Evolutionary conservation across 2,888 invertebrate genomes (phyloP).

Genomic region (Xylota sylvarum): DNA sequence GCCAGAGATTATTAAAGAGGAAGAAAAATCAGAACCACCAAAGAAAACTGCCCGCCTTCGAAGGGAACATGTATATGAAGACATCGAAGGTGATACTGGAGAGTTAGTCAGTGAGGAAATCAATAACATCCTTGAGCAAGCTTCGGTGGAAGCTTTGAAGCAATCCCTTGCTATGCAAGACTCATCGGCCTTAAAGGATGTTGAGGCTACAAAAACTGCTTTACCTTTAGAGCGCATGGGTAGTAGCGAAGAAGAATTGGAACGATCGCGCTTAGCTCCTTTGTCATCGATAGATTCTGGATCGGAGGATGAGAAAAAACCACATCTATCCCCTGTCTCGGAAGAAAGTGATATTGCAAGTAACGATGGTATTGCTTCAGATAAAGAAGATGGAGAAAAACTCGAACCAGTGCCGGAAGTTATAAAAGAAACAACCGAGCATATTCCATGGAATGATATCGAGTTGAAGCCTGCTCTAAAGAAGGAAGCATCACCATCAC

Average conservation of each 20-base stretch:
- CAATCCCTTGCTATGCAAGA: constrained; percentile 83
- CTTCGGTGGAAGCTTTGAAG: constrained; percentile 82
- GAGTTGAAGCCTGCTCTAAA: constrained; percentile 83
- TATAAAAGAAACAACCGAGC: constrained; percentile 33
- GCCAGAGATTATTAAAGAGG: constrained; percentile 82
- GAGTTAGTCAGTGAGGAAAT: constrained; percentile 75
- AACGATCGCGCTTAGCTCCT: constrained; percentile 81
- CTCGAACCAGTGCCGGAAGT: constrained; percentile 66
- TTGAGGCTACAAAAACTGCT: constrained; percentile 84
- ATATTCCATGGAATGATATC: constrained; percentile 73
- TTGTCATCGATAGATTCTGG: constrained; percentile 85
- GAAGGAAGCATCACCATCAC: constrained; percentile 85
- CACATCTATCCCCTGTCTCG: constrained; percentile 81
- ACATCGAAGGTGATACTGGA: constrained; percentile 84
- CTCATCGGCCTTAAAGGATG: constrained; percentile 85
- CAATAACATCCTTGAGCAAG: constrained; percentile 80
- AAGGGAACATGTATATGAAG: constrained; percentile 88
- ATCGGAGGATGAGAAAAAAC: constrained; percentile 83
- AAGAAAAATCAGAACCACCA: constrained; percentile 78
- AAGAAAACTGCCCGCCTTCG: constrained; percentile 85
- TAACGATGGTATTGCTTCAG: constrained; percentile 58
- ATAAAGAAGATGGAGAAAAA: constrained; percentile 55
- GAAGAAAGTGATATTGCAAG: constrained; percentile 83
- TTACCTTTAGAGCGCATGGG: constrained; percentile 84
- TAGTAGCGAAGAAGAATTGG: constrained; percentile 83